A percentile compares a stretch with the other conserved stretches of the same genome.
These are phyloP conservation scores for Drosophila rufa DNA, from an alignment of 1,140 invertebrate species.

Conservation along the genomic window DNA sequence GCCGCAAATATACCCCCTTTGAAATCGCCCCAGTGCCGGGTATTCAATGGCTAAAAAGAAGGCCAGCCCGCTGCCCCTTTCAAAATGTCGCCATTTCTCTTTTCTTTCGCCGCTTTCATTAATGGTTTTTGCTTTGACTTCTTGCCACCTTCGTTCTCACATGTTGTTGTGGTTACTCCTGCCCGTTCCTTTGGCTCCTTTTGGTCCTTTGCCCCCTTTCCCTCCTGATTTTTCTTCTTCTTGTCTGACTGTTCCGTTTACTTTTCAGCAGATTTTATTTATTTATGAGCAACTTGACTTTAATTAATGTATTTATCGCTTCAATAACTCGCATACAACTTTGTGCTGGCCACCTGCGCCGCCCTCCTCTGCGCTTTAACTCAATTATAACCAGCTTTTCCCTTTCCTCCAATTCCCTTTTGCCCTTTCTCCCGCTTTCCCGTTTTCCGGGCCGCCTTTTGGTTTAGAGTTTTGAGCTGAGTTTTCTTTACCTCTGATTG, in stretches of 20 bases:
- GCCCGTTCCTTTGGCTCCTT: background rate
- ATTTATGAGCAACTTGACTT: constrained; percentile 81
- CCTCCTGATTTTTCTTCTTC: background rate
- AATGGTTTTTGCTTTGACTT: constrained; percentile 45
- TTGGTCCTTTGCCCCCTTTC: background rate
- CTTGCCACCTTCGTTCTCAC: constrained; percentile 19
- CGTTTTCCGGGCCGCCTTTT: background rate
- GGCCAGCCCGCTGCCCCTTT: background rate
- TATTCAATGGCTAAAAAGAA: background rate
- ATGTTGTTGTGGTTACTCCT: constrained; percentile 3
- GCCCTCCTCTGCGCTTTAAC: constrained; percentile 17
- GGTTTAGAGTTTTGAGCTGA: constrained; percentile 32
- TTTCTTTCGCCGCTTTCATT: constrained; percentile 39
- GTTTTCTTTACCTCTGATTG: constrained; percentile 34
- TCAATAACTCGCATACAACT: constrained; percentile 77
- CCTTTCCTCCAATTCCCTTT: background rate
- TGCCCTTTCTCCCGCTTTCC: background rate
- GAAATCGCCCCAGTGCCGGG: background rate
- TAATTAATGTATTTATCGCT: constrained; percentile 84
- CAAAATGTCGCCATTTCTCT: constrained; percentile 22
- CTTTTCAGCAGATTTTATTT: constrained; percentile 69
- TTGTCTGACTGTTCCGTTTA: constrained; percentile 42
- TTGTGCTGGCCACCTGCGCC: constrained; percentile 19
- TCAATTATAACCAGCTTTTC: constrained; percentile 37
- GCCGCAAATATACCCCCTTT: background rate